Conservation (phyloP, 2,797 vertebrate genomes). For the Stomatorhinus walkeri region DNA sequence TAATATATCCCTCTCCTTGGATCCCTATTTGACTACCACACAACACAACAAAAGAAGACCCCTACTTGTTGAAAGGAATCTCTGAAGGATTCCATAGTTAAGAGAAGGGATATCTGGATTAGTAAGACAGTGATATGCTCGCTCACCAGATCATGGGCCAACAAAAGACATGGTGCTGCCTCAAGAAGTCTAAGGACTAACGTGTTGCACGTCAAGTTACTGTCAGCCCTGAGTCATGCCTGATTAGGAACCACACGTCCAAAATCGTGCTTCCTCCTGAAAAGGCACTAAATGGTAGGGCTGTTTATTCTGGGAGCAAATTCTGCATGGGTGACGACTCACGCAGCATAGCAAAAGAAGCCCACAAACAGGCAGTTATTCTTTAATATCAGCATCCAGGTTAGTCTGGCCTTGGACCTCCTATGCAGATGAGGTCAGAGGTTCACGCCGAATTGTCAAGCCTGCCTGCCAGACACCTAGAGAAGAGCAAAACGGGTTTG, state of each 20-base stretch:
- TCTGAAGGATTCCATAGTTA: neutral
- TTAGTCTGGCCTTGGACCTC: neutral
- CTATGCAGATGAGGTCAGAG: conserved; percentile 6
- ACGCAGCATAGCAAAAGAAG: neutral
- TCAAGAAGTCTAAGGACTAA: neutral
- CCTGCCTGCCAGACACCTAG: neutral
- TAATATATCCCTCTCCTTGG: neutral
- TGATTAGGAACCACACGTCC: neutral
- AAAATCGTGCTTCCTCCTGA: neutral
- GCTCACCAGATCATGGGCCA: neutral
- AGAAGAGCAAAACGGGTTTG: neutral
- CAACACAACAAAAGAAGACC: neutral
- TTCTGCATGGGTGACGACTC: neutral
- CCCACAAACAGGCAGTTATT: neutral
- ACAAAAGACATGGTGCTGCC: neutral
- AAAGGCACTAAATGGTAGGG: neutral
- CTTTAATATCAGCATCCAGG: neutral
- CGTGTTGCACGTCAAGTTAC: neutral
- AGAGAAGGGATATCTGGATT: neutral
- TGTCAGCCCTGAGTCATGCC: neutral
- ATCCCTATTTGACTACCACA: neutral
- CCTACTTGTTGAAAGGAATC: neutral
- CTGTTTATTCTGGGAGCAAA: neutral
- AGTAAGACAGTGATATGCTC: neutral
- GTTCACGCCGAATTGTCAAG: neutral